Evolutionary conservation across 2,113 vertebrate species (phyloP).

Genomic region (Colaptes auratus): DNA sequence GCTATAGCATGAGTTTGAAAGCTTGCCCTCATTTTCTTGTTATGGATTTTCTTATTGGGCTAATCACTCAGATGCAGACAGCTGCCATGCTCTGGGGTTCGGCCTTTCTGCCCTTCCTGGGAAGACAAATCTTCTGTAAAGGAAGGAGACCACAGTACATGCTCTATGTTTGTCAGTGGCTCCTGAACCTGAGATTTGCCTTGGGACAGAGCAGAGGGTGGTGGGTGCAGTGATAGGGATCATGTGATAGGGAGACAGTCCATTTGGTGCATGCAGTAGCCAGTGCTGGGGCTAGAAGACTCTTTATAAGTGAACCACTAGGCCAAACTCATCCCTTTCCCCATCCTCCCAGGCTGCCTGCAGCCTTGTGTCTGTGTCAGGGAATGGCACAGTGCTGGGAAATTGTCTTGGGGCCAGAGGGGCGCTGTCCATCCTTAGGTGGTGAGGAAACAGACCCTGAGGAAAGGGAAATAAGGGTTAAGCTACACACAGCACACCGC

Average conservation of each 20-base stretch:
- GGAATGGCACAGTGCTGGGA: not conserved
- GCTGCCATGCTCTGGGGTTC: not conserved
- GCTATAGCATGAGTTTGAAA: not conserved
- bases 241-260: fast-evolving
- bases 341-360: fast-evolving
- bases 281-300: not conserved
- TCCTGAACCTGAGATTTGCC: not conserved
- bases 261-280: not conserved
- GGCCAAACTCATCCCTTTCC: not conserved
- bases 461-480: slow-evolving; percentile 23
- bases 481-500: not conserved
- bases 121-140: not conserved
- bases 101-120: not conserved
- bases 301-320: not conserved
- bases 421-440: not conserved
- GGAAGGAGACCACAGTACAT: not conserved
- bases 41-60: not conserved
- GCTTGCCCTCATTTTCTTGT: not conserved
- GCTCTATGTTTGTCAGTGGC: not conserved
- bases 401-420: not conserved
- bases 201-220: not conserved
- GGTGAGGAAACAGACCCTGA: not conserved
- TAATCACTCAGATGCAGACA: not conserved
- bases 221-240: not conserved
- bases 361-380: not conserved